Conservation (phyloP, 2,113 vertebrate species). For the Opisthocomus hoazin region DNA sequence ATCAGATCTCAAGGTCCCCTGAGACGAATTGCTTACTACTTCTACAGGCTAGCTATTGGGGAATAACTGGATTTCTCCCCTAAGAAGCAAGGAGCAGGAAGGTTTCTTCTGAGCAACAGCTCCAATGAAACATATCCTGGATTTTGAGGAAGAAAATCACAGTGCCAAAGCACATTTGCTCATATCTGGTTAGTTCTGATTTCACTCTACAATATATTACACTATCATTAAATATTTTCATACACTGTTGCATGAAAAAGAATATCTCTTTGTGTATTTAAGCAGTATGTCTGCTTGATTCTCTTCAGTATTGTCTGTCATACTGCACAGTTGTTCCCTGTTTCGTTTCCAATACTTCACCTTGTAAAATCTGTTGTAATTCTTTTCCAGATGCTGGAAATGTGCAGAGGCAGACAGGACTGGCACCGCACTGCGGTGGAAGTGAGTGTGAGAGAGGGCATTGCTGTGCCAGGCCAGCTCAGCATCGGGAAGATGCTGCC, state of each 20-base stretch:
- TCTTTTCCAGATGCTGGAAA: neutral
- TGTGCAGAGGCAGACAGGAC: neutral
- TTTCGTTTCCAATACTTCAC: neutral
- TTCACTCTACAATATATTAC: neutral
- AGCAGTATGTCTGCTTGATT: neutral
- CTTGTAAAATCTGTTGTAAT: neutral
- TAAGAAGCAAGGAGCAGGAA: neutral
- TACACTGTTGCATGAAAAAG: neutral
- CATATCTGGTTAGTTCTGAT: neutral
- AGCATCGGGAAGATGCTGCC: fast-evolving
- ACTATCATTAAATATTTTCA: neutral
- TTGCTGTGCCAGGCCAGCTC: neutral
- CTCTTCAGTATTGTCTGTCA: neutral
- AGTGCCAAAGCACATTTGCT: neutral
- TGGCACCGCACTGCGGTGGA: fast-evolving
- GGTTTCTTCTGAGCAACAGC: neutral
- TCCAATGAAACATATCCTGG: neutral
- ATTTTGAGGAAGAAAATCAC: neutral
- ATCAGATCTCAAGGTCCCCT: neutral
- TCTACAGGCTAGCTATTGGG: neutral
- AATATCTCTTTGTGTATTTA: neutral
- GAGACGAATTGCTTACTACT: neutral
- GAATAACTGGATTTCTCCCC: neutral
- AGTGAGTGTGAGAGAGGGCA: neutral
- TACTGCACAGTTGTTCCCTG: neutral